phyloP scores from a whole-genome alignment of 2,888 invertebrate species.

The Drosophila pegasa region DNA sequence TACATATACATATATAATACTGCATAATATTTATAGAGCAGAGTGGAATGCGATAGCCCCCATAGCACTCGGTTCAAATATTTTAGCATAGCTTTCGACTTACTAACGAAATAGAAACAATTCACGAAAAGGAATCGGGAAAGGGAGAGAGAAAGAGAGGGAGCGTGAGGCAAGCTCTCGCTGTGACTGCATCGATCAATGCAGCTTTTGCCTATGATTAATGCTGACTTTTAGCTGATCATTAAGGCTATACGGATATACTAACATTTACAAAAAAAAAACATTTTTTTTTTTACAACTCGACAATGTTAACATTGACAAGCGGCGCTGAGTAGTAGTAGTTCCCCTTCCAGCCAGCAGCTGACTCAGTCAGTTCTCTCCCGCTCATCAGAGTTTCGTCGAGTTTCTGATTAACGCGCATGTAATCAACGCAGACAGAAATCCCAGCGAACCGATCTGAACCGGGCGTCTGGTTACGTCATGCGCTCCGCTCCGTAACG shows the following conservation, averaged over 20 bases:
- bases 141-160: background rate
- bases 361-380: slow-evolving; percentile 26
- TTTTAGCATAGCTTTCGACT: slow-evolving; percentile 20
- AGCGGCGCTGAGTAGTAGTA: too few species aligned
- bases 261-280: background rate
- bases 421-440: slow-evolving; percentile 32
- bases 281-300: background rate
- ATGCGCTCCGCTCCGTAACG: slow-evolving; percentile 17
- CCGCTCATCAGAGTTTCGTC: slow-evolving; percentile 22
- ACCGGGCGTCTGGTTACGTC: slow-evolving; percentile 37
- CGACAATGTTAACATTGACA: slow-evolving; percentile 15
- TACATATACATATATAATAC: too few species aligned
- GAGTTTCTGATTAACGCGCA: slow-evolving; percentile 37
- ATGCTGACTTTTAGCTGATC: background rate
- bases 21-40: slow-evolving; percentile 23
- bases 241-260: background rate
- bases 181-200: background rate
- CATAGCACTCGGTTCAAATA: slow-evolving; percentile 32
- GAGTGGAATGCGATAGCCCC: slow-evolving; percentile 8
- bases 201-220: background rate
- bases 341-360: slow-evolving; percentile 8
- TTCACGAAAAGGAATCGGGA: background rate
- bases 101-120: slow-evolving; percentile 28
- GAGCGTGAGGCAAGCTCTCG: background rate
- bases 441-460: slow-evolving; percentile 22